A percentile compares a stretch with the other conserved stretches of the same genome.
Evolutionary conservation across 2,113 vertebrate species (phyloP).

Genomic region (Calypte anna): DNA sequence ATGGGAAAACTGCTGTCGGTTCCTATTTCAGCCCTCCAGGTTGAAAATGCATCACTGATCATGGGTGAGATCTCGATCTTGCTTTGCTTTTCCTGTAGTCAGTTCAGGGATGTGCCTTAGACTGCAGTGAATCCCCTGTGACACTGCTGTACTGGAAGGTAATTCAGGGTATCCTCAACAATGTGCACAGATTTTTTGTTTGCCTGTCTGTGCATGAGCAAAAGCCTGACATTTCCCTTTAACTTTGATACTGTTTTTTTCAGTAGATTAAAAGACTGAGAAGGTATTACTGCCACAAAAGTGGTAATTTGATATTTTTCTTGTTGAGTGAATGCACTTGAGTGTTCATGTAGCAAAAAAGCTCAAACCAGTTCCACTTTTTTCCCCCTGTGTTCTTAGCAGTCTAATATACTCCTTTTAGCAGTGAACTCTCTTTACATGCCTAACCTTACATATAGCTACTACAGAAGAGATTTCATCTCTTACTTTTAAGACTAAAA

Average conservation of each 20-base stretch:
- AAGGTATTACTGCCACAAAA: not conserved
- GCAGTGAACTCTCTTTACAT: not conserved
- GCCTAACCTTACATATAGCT: not conserved
- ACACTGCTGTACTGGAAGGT: not conserved
- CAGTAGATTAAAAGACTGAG: not conserved
- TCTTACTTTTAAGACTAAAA: not conserved
- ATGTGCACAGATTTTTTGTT: not conserved
- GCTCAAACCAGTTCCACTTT: not conserved
- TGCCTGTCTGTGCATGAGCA: not conserved
- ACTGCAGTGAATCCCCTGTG: not conserved
- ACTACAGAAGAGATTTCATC: not conserved
- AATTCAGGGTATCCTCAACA: not conserved
- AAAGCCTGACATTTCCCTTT: not conserved
- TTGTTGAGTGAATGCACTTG: not conserved
- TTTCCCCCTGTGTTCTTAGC: not conserved
- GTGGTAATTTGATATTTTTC: not conserved
- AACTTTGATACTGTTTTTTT: not conserved
- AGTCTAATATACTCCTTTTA: not conserved
- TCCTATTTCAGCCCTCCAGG: not conserved
- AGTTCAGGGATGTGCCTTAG: not conserved
- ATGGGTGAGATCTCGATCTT: not conserved
- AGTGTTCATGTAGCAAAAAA: not conserved
- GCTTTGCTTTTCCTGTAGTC: not conserved
- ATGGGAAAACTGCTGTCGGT: conserved; percentile 43
- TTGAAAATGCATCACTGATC: conserved; percentile 12